Evolutionary conservation across 2,113 vertebrate genomes (phyloP), one percentile per base, ranked within the genome.

Genomic region (Eira barbara): DNA sequence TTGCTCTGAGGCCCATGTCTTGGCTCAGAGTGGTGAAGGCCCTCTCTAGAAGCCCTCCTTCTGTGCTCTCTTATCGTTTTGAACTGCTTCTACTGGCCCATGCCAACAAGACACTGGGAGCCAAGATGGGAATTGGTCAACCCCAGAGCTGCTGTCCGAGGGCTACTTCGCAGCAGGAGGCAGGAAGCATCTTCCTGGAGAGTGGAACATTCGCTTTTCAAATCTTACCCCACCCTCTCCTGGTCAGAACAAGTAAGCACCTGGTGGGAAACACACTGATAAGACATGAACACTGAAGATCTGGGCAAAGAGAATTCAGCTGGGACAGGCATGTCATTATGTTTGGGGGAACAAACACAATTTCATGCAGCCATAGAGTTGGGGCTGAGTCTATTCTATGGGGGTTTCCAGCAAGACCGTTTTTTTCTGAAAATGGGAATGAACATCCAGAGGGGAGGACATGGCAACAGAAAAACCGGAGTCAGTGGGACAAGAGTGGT

Each of bases 391-490:
- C 18, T 59, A 23, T 71, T 59, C 34, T 34, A 15, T 12, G 7
- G n/a, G 39, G 25, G 39, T 25, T 67, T 31, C 21, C 57, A n/a
- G 10, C 25, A 23, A 63, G 36, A 52, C 1, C 36, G 61, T 27
- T 2, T 61, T 87, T 63, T 85, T 55, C 49, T 34, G 21, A 61
- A 85, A 45, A 61, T 34, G 21, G 18, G 25, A 11, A 3, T 31
- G 63, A 36, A 34, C 42, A 3, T 49, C 57, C 2, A 12, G n/a
- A 8, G 18, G 0, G 39, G n/a, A 93, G 59, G 57, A 34, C 1
- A 6, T 23, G 20, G 15, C 20, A 49, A 0, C 7, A 2, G 3
- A 7, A 4, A 74, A 39, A 27, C 3, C 14, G 2, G 20, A 52
- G 57, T 25, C 21, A 45, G 3, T n/a, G 34, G 78, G 3, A 6